Conservation (phyloP, 2,888 invertebrate genomes). For the Dimorphilus gyrociliatus region DNA sequence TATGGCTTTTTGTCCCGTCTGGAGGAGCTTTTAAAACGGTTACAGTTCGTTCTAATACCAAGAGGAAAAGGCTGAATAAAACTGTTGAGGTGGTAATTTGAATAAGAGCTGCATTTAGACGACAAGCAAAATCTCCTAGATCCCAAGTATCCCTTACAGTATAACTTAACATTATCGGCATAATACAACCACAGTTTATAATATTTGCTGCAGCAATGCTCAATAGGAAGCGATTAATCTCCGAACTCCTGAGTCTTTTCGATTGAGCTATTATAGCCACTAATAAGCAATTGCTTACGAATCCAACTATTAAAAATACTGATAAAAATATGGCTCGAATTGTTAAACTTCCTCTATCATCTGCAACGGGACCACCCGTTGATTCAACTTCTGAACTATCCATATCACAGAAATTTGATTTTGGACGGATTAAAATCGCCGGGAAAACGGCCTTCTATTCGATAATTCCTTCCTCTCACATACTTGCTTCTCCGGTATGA, state of each 20-base stretch:
- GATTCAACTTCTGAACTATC: no score
- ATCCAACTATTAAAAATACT: slow-evolving; percentile 18
- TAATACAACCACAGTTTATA: slow-evolving; percentile 20
- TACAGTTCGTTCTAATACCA: slow-evolving; percentile 21
- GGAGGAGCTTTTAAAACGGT: slow-evolving; percentile 15
- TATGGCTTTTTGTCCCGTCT: slow-evolving; percentile 12
- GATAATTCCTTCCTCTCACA: no score
- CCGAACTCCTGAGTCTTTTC: slow-evolving; percentile 11
- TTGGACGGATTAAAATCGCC: no score
- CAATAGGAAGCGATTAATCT: slow-evolving; percentile 17
- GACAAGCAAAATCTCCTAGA: slow-evolving; percentile 17
- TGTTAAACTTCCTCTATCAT: no score
- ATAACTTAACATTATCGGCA: slow-evolving; percentile 20
- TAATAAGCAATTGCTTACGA: slow-evolving; percentile 19
- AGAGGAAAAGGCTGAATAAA: slow-evolving; percentile 14
- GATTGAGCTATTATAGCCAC: slow-evolving; percentile 19
- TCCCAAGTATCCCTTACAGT: slow-evolving; percentile 17
- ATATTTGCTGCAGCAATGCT: slow-evolving; percentile 20
- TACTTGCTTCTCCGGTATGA: no score
- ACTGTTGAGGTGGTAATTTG: slow-evolving; percentile 16
- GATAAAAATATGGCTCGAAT: slow-evolving; percentile 14
- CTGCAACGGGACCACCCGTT: no score
- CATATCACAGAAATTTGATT: no score
- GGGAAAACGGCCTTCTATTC: no score
- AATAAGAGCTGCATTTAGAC: slow-evolving; percentile 18